Base-by-base conservation (phyloP, 37 sponge, comb jelly and placozoan genomes). In the Theonella swinhoei region DNA sequence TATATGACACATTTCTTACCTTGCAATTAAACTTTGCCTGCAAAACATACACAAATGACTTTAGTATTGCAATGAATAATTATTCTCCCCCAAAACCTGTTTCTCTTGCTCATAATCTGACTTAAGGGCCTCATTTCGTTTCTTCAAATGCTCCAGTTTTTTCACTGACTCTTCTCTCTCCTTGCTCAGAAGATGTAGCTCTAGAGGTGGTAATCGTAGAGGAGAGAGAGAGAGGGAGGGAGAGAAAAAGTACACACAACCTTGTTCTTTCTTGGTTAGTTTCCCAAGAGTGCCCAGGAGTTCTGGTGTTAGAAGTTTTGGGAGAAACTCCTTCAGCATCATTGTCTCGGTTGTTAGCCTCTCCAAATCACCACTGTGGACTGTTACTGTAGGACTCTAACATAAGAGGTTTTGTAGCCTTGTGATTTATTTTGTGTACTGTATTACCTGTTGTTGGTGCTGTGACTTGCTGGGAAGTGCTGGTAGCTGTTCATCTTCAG, bases 321-420 rank as follows among this genome's bases (percentile, higher is more conserved):
- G 91, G 23, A 95, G 75, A 64, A 93, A 90, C 74, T 92, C 94
- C 77, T 87, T 95, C 64, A 95, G 77, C 94, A 88, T 89, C 96
- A 95, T 93, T 3, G 83, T 72, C 68, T 95, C 96, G 17, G 95
- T 88, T 23, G 80, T 79, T 20, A 95, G 74, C 37, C 62, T 32
- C 8, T 95, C 96, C 39, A 95, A 28, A 19, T 95, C 91, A 42
- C 39, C 35, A 33, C 64, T 85, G 33, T 47, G 40, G 35, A 91
- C 90, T 47, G 11, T 47, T 14, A 47, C 54, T 14, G 14, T 14
- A 47, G 54, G 11, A 47, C 54, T 47, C 32, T 47, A 14, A 47
- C 7, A n/a, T n/a, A n/a, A n/a, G n/a, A n/a, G n/a, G n/a, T n/a
- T n/a, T n/a, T n/a, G n/a, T n/a, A n/a, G n/a, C n/a, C n/a, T n/a